These are phyloP conservation scores for Drosophila engyochracea DNA, from an alignment of 2,888 invertebrate genomes.

Conservation along the genomic window DNA sequence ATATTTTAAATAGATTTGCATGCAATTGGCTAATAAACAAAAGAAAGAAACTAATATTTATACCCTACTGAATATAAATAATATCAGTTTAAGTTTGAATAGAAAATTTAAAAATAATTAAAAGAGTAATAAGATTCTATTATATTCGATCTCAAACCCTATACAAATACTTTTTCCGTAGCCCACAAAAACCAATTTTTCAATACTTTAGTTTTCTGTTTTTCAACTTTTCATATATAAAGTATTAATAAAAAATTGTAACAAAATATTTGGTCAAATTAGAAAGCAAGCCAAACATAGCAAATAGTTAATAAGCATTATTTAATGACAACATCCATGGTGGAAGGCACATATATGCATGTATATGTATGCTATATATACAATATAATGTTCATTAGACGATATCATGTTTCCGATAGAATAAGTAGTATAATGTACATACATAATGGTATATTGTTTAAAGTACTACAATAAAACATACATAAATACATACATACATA, in stretches of 20 bases:
- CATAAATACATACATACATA: constrained; percentile 40
- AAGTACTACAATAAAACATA: constrained; percentile 31
- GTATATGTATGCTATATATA: constrained; percentile 31
- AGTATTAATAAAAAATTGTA: constrained; percentile 15
- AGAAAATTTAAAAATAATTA: not conserved
- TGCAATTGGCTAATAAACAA: constrained; percentile 4
- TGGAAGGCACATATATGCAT: constrained; percentile 28
- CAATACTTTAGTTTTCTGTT: not conserved
- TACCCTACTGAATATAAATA: not conserved
- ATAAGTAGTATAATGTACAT: constrained; percentile 30
- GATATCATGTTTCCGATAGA: constrained; percentile 51
- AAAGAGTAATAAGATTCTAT: not conserved
- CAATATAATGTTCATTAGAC: constrained; percentile 41
- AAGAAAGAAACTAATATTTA: not conserved
- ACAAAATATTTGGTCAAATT: constrained; percentile 11
- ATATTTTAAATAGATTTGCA: constrained; percentile 1
- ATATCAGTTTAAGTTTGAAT: not conserved
- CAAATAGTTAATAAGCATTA: constrained; percentile 52
- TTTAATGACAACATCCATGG: constrained; percentile 44
- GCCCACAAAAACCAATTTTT: not conserved
- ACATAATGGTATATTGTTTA: constrained; percentile 33
- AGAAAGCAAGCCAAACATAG: constrained; percentile 57
- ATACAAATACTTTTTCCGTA: not conserved
- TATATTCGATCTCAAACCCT: not conserved
- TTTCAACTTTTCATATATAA: not conserved